phyloP scores from a whole-genome alignment of 1,140 invertebrate species.

The Drosophila lacertosa region DNA sequence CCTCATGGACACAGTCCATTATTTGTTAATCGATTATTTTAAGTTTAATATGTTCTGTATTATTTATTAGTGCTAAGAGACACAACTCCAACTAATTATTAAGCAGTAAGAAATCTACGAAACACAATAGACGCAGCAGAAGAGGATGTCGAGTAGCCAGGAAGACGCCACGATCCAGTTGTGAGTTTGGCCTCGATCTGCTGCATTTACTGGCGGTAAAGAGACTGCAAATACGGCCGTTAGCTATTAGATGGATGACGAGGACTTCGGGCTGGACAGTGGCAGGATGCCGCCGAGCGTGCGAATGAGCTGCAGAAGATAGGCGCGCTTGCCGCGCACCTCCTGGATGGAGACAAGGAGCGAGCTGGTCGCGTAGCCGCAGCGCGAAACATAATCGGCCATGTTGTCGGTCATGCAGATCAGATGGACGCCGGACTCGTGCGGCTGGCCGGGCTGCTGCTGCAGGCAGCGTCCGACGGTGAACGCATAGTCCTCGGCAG shows the following conservation, averaged over 20 bases:
- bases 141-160: no score
- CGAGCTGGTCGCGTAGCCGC: constrained; percentile 49
- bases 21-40: no score
- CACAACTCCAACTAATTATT: no score
- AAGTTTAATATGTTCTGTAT: no score
- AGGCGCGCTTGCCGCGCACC: constrained; percentile 30
- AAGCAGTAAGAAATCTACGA: no score
- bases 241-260: no score
- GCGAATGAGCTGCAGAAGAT: constrained; percentile 37
- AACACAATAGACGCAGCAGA: no score
- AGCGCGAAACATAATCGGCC: constrained; percentile 38
- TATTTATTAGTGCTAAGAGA: no score
- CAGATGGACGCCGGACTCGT: constrained; percentile 41
- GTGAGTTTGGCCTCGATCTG: background rate
- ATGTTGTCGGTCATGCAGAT: constrained; percentile 50
- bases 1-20: no score
- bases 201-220: background rate
- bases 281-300: constrained; percentile 42
- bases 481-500: constrained; percentile 11
- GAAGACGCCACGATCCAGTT: background rate
- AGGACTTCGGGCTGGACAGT: background rate
- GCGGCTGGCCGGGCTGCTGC: background rate
- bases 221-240: no score
- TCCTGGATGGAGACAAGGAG: constrained; percentile 40
- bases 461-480: constrained; percentile 45